Evolutionary conservation across 2,797 vertebrate genomes (phyloP), one percentile per base, ranked within the genome.

Genomic region (Acridotheres tristis): DNA sequence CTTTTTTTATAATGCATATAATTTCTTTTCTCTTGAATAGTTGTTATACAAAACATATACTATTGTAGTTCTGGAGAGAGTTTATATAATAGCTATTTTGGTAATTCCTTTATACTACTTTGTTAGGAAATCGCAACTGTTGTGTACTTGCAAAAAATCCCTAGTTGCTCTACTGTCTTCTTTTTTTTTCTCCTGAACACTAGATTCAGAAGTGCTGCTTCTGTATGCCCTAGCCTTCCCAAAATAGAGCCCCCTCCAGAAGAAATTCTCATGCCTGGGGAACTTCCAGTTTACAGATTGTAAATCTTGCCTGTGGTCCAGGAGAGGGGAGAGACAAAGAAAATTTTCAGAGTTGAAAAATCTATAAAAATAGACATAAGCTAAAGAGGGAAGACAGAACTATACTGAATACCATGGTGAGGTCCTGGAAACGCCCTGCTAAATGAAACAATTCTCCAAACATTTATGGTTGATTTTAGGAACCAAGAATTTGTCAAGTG

Each of bases 401-500:
- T 55, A 69, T 11, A 42, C 36, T 71, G 90, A 79, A 61, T 92
- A 78, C 22, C 66, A 62, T 45, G 51, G 45, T 90, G 50, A 80
- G 86, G 22, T 97, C 95, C 51, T 62, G 71, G 95, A 94, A 96
- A 88, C 84, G 93, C 73, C 69, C 72, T 95, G 90, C 90, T 96
- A 97, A 98, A 97, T 83, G 92, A 94, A 96, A 88, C 89, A 95
- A 94, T 96, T 96, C 94, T 94, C 94, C 81, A 93, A 97, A 95
- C 87, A 90, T 96, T 96, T 96, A 95, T 5, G 23, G 83, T 75
- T 97, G 83, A 91, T 97, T 98, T 97, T 96, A 97, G 92, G 92
- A 96, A 95, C 81, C 32, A 90, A 91, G 96, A 94, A 96, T 97
- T 96, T 96, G 72, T 97, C 97, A 97, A 97, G 85, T 89, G 96